Evolutionary conservation across 2,113 vertebrate genomes (phyloP).

Genomic region (Tursiops truncatus): DNA sequence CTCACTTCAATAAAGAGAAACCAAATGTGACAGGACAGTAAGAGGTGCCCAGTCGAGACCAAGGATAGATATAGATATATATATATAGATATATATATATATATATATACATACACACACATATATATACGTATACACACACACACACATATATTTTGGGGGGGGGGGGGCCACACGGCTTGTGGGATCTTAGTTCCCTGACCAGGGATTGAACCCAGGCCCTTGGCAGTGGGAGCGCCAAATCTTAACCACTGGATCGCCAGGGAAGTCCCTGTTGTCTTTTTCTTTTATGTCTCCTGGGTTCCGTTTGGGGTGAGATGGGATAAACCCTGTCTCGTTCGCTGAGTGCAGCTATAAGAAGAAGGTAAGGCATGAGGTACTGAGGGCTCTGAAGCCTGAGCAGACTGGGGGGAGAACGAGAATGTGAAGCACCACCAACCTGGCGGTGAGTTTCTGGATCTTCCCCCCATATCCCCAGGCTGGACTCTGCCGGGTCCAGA

Average conservation of each 20-base stretch:
- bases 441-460: not conserved
- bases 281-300: not conserved
- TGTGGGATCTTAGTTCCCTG: no score
- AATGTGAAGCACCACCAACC: rapidly evolving
- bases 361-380: rapidly evolving
- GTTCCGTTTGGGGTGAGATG: not conserved
- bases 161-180: no score
- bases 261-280: no score
- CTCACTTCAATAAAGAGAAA: not conserved
- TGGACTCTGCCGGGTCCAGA: not conserved
- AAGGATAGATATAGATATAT: no score
- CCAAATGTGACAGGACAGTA: rapidly evolving
- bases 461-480: rapidly evolving
- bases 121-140: no score
- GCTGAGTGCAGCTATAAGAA: not conserved
- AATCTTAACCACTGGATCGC: no score
- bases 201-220: no score
- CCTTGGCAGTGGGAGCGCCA: no score
- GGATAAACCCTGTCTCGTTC: no score
- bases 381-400: not conserved
- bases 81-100: no score
- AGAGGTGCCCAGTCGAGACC: not conserved
- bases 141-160: rapidly evolving
- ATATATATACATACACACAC: no score
- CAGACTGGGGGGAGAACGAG: rapidly evolving